Evolutionary conservation across 2,113 vertebrate species (phyloP), one percentile per base, ranked within the genome.

Genomic region (Nanorana parkeri): DNA sequence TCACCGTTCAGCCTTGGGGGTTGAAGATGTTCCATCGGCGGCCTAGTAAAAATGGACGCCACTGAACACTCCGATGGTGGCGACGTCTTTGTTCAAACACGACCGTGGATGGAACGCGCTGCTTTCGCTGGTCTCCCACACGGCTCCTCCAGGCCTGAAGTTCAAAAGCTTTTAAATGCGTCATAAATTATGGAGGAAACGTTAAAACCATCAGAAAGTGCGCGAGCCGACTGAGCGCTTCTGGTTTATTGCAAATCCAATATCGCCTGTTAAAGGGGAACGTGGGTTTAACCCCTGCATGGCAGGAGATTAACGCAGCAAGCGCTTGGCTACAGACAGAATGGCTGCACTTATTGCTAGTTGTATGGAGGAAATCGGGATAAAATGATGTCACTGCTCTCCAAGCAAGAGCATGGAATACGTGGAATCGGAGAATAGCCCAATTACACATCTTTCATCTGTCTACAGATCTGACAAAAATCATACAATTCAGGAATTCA

Each of bases 101-200:
- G 52, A 58, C 65, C 47, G 24, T 21, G 52, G 32, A 21, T 71
- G 78, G 66, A 80, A 64, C 29, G 41, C 24, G 21, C 79, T 54
- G 41, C 13, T 52, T 64, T 68, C 68, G 24, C 36, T 5, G 58
- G 23, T 72, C n/a, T 63, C 68, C 68, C 68, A 51, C 36, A 20
- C 66, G 78, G 78, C 67, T 64, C 79, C 79, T 81, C 26, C 26
- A 65, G 79, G 69, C 68, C 79, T 81, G 47, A 81, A 81, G 79
- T 81, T 81, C 79, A 81, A 72, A 81, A 81, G 79, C 68, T 81
- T 81, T 81, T 81, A 81, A 81, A 81, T 71, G 79, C 60, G 68
- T 81, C 79, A 73, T 81, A 81, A 81, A 81, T 81, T 81, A 73
- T 81, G 79, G 41, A 81, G 60, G 68, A 81, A 81, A 73, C 58